phyloP scores from a whole-genome alignment of 2,113 vertebrate genomes.

The Centrocercus urophasianus region DNA sequence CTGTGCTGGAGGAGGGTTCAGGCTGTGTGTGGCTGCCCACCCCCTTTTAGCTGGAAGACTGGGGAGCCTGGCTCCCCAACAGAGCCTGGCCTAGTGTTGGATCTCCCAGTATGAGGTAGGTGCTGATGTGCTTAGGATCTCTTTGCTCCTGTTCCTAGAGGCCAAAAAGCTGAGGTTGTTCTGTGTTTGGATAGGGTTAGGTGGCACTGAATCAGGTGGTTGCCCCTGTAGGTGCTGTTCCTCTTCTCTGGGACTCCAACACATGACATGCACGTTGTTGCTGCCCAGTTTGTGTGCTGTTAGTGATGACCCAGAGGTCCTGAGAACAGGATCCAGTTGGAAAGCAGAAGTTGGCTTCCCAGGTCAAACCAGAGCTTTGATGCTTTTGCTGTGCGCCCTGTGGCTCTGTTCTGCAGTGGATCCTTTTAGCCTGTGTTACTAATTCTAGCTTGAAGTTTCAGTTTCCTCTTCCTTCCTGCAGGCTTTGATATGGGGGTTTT shows the following conservation, averaged over 20 bases:
- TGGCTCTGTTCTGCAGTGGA: neutral
- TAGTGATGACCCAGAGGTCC: neutral
- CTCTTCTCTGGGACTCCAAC: neutral
- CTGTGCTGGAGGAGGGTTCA: neutral
- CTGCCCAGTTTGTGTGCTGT: neutral
- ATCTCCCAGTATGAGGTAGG: neutral
- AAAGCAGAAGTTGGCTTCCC: rapidly evolving
- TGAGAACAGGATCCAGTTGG: neutral
- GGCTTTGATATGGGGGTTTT: neutral
- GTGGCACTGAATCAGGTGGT: neutral
- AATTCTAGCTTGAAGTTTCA: neutral
- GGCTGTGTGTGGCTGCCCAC: rapidly evolving
- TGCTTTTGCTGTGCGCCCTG: neutral
- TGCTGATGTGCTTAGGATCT: neutral
- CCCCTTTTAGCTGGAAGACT: neutral
- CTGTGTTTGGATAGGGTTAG: neutral
- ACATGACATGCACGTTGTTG: rapidly evolving
- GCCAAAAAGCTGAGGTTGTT: neutral
- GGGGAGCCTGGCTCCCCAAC: too few relatives aligned
- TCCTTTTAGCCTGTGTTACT: neutral
- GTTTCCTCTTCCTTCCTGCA: neutral
- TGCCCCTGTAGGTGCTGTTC: neutral
- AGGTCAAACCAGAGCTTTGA: neutral
- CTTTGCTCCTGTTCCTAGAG: rapidly evolving
- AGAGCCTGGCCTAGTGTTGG: neutral